phyloP scores from a whole-genome alignment of 2,888 invertebrate species.

The Amaurobius ferox region DNA sequence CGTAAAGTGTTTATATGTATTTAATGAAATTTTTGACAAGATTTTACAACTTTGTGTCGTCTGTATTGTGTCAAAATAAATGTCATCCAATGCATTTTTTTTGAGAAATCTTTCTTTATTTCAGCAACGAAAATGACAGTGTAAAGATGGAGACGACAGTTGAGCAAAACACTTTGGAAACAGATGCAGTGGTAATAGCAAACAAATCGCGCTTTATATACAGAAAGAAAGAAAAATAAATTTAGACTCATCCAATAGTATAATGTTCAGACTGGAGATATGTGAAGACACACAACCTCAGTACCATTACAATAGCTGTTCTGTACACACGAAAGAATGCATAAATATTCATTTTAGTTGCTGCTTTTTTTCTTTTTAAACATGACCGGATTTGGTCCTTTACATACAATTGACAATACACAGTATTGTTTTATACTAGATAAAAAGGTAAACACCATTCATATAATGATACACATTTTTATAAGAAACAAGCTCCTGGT shows the following conservation, averaged over 20 bases:
- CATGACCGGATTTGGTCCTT: conserved; percentile 64
- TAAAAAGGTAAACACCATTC: conserved; percentile 68
- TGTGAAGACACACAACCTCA: conserved; percentile 38
- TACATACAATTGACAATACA: conserved; percentile 74
- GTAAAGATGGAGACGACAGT: not conserved
- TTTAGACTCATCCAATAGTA: conserved; percentile 18
- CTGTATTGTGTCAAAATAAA: too few relatives aligned
- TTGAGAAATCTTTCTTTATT: conserved; percentile 12
- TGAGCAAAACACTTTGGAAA: not conserved
- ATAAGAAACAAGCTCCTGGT: conserved; percentile 64
- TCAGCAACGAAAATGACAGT: conserved; percentile 29
- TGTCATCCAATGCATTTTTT: too few relatives aligned
- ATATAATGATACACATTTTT: conserved; percentile 71
- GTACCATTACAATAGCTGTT: conserved; percentile 29
- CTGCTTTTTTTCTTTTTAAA: conserved; percentile 20
- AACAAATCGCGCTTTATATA: not conserved
- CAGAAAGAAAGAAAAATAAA: conserved; percentile 10
- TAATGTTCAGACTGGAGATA: conserved; percentile 14
- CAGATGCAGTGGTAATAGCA: not conserved
- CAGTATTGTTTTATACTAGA: conserved; percentile 73
- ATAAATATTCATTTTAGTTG: conserved; percentile 16
- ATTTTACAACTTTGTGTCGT: too few relatives aligned
- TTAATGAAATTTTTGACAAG: too few relatives aligned
- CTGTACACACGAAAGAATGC: conserved; percentile 30
- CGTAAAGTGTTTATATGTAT: too few relatives aligned